phyloP scores from a whole-genome alignment of 2,888 invertebrate genomes.

The Silvanus unidentatus region DNA sequence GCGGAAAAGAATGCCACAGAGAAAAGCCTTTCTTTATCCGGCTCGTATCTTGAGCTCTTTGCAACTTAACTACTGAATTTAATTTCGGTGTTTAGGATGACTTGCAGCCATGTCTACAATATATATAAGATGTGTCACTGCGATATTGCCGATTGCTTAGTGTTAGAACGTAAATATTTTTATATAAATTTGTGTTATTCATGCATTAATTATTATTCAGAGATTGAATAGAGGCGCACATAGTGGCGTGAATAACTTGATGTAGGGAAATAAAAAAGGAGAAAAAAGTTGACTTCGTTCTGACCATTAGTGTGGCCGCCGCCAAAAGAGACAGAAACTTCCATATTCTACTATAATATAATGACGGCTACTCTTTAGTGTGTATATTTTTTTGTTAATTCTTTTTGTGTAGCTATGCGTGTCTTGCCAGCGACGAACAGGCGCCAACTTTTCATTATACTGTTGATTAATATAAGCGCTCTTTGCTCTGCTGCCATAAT shows the following conservation, averaged over 20 bases:
- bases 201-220: no score
- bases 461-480: conserved; percentile 38
- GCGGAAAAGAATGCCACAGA: not conserved
- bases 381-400: conserved; percentile 31
- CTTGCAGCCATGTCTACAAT: no score
- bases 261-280: conserved; percentile 6
- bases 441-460: conserved; percentile 48
- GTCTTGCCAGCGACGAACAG: conserved; percentile 42
- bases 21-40: not conserved
- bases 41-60: no score
- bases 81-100: no score
- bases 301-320: conserved; percentile 31
- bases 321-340: conserved; percentile 18
- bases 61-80: no score
- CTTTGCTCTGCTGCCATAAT: not conserved
- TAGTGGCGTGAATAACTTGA: not conserved
- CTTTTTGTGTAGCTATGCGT: conserved; percentile 44
- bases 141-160: no score
- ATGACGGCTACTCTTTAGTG: conserved; percentile 35
- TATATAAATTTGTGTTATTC: no score
- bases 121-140: no score
- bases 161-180: no score
- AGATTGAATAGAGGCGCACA: no score
- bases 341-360: conserved; percentile 19
- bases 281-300: conserved; percentile 34